Conservation (phyloP, 37 sponge, comb jelly and placozoan species). For the Cliona cf. orientalis region DNA sequence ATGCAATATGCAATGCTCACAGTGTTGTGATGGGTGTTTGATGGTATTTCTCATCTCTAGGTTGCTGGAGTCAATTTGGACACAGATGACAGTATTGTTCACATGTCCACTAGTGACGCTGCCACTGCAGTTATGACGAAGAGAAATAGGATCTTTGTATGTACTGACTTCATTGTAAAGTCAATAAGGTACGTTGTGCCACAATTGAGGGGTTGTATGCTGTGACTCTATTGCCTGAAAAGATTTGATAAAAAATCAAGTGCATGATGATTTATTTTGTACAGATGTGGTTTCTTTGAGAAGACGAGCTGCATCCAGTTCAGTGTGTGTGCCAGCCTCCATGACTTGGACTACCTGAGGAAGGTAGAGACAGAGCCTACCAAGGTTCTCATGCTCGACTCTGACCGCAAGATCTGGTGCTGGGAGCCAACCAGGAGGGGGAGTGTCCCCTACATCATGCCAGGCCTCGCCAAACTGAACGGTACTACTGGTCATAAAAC, state of each 20-base stretch:
- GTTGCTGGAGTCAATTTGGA: slow-evolving; percentile 64
- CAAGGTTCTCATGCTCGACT: slow-evolving; percentile 51
- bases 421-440: slow-evolving; percentile 48
- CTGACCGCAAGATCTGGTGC: slow-evolving; percentile 50
- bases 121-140: slow-evolving; percentile 72
- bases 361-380: slow-evolving; percentile 45
- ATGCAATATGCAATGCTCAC: too few species aligned
- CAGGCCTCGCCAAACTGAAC: slow-evolving; percentile 22
- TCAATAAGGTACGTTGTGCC: slow-evolving; percentile 38
- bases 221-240: background rate
- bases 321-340: slow-evolving; percentile 74
- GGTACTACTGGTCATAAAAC: slow-evolving; percentile 31
- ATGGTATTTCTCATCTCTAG: slow-evolving; percentile 15
- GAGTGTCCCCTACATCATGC: slow-evolving; percentile 19
- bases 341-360: slow-evolving; percentile 55
- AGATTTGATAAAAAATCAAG: background rate
- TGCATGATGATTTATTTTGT: background rate
- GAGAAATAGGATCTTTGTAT: slow-evolving; percentile 60
- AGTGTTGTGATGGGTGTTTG: too few species aligned
- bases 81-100: slow-evolving; percentile 46
- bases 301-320: slow-evolving; percentile 58
- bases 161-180: slow-evolving; percentile 54
- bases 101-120: slow-evolving; percentile 77
- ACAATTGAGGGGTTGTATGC: background rate
- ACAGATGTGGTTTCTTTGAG: slow-evolving; percentile 62